Conservation (phyloP, 2,113 vertebrate genomes). For the Arenaria interpres region DNA sequence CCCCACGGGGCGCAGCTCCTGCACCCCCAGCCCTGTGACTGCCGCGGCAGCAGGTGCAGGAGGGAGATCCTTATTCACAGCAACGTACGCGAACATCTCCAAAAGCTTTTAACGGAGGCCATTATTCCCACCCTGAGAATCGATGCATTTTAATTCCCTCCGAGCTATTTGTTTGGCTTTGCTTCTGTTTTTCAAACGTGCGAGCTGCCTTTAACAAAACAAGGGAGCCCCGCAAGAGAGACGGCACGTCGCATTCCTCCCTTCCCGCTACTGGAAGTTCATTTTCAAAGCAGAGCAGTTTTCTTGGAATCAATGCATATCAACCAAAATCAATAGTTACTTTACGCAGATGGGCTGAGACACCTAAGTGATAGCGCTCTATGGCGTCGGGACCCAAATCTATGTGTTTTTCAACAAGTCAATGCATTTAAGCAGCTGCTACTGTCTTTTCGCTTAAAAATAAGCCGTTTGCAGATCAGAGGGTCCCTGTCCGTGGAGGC, state of each 20-base stretch:
- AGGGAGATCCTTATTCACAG: slow-evolving; percentile 65
- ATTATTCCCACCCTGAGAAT: slow-evolving; percentile 70
- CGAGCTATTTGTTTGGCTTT: slow-evolving; percentile 74
- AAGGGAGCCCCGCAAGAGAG: slow-evolving; percentile 51
- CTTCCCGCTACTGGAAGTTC: slow-evolving; percentile 75
- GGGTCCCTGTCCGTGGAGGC: neutral
- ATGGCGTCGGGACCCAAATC: slow-evolving; percentile 64
- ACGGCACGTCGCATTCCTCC: neutral
- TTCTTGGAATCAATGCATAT: slow-evolving; percentile 79
- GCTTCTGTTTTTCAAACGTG: slow-evolving; percentile 39
- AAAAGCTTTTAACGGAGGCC: slow-evolving; percentile 73
- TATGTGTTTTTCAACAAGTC: slow-evolving; percentile 58
- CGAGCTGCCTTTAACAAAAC: slow-evolving; percentile 60
- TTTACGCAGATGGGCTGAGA: slow-evolving; percentile 69
- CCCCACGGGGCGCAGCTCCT: neutral
- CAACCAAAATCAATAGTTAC: slow-evolving; percentile 78
- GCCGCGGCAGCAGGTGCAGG: neutral
- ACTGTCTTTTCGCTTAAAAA: slow-evolving; percentile 61
- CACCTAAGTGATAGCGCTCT: slow-evolving; percentile 57
- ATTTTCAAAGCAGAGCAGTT: slow-evolving; percentile 78
- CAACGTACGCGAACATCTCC: neutral
- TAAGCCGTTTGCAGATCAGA: slow-evolving; percentile 50
- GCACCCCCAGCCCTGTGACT: neutral
- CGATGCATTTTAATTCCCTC: slow-evolving; percentile 78
- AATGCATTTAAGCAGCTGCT: slow-evolving; percentile 63